phyloP scores from a whole-genome alignment of 53 echinoderm and acorn worm species.

The Luidia sarsii region DNA sequence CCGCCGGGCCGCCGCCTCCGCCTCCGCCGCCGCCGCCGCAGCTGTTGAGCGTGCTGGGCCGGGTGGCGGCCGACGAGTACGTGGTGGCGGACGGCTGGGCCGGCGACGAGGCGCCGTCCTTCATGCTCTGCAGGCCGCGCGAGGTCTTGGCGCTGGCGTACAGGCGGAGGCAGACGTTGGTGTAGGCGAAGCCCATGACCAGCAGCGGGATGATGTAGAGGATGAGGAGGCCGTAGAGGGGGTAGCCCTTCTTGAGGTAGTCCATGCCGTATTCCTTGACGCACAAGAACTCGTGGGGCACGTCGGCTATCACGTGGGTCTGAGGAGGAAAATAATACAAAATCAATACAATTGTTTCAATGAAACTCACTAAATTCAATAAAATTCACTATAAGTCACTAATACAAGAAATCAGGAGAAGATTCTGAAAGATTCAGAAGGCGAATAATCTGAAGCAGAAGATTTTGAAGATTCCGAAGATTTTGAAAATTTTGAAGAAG shows the following conservation, averaged over 20 bases:
- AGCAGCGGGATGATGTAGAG: constrained; percentile 37
- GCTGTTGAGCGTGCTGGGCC: background rate
- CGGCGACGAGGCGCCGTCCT: background rate
- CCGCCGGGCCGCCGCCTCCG: background rate
- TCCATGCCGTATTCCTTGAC: background rate
- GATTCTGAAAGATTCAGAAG: too few species aligned
- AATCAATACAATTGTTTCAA: too few species aligned
- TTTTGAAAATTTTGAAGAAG: too few species aligned
- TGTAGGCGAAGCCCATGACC: constrained; percentile 55
- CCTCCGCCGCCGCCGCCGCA: background rate
- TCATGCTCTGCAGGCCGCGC: constrained; percentile 43
- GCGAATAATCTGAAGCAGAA: too few species aligned
- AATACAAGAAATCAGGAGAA: too few species aligned
- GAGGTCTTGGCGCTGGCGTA: constrained; percentile 46
- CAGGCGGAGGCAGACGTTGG: constrained; percentile 20
- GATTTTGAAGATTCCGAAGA: too few species aligned
- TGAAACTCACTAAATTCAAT: too few species aligned
- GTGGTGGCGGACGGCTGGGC: too few species aligned
- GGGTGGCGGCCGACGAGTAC: background rate
- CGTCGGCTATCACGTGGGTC: too few species aligned
- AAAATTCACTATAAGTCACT: too few species aligned
- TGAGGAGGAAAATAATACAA: too few species aligned
- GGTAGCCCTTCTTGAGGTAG: background rate
- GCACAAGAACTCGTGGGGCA: constrained; percentile 9
- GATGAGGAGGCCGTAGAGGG: constrained; percentile 18